Percentiles rank a stretch among this genome's conserved stretches.
These are phyloP conservation scores for Cotesia glomerata DNA, from an alignment of 1,140 invertebrate species.

Conservation along the genomic window DNA sequence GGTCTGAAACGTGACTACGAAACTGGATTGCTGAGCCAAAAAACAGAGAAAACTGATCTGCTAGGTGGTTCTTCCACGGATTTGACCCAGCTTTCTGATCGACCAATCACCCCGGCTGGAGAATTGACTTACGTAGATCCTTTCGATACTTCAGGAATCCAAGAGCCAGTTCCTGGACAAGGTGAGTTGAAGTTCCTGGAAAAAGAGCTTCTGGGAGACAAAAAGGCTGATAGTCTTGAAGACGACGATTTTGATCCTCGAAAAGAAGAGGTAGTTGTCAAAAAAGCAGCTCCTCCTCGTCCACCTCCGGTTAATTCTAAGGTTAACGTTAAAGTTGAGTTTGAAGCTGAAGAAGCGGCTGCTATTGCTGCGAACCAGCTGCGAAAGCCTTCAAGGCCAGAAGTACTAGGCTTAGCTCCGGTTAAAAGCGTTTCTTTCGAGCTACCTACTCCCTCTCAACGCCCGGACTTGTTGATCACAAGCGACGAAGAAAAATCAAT, in stretches of 20 bases:
- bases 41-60: slow-evolving; percentile 64
- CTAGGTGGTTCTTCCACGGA: slow-evolving; percentile 78
- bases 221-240: slow-evolving; percentile 36
- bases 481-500: slow-evolving; percentile 66
- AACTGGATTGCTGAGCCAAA: slow-evolving; percentile 47
- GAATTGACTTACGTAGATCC: slow-evolving; percentile 76
- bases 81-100: slow-evolving; percentile 72
- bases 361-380: slow-evolving; percentile 37
- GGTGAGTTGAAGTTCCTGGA: slow-evolving; percentile 81
- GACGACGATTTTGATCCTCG: slow-evolving; percentile 79
- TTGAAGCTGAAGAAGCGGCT: slow-evolving; percentile 59
- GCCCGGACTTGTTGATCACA: slow-evolving; percentile 67
- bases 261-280: slow-evolving; percentile 47
- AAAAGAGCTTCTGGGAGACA: slow-evolving; percentile 71
- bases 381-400: slow-evolving; percentile 67
- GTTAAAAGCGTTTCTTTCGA: slow-evolving; percentile 76
- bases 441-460: slow-evolving; percentile 63
- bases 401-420: slow-evolving; percentile 61
- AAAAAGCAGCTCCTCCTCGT: slow-evolving; percentile 15
- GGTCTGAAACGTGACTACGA: slow-evolving; percentile 65
- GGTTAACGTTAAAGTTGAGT: slow-evolving; percentile 33
- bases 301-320: not conserved
- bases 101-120: slow-evolving; percentile 70
- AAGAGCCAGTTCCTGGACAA: slow-evolving; percentile 74
- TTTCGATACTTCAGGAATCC: slow-evolving; percentile 82